A percentile compares a stretch with the other conserved stretches of the same genome.
Evolutionary conservation across 1,140 invertebrate species (phyloP).

Genomic region (Pteromalus puparum): DNA sequence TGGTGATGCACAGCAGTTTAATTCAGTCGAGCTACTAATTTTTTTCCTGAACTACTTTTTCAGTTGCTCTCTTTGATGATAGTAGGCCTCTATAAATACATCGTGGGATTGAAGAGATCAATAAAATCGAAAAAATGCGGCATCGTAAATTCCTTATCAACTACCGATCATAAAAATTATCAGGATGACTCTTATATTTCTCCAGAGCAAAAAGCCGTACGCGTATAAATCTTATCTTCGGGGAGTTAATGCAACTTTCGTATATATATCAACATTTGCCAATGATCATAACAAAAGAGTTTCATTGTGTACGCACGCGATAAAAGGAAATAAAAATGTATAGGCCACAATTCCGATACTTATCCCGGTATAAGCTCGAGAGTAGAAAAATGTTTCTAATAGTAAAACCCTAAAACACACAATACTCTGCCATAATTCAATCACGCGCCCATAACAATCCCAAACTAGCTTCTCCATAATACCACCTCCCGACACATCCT

Average conservation of each 20-base stretch:
- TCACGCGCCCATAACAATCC: conserved; percentile 4
- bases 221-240: not conserved
- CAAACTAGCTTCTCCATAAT: not conserved
- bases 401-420: not conserved
- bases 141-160: not conserved
- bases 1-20: too few species aligned
- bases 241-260: not conserved
- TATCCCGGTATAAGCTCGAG: too few species aligned
- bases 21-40: too few species aligned
- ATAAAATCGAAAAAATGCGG: not conserved
- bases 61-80: not conserved
- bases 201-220: too few species aligned
- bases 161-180: not conserved
- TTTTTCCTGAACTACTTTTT: not conserved
- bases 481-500: not conserved
- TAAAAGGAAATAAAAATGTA: not conserved
- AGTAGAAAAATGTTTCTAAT: too few species aligned
- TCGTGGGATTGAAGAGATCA: not conserved
- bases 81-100: not conserved
- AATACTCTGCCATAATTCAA: conserved; percentile 16
- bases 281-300: not conserved
- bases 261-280: not conserved
- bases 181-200: not conserved
- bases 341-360: not conserved
- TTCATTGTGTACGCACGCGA: not conserved